These are phyloP conservation scores for Hemicordylus capensis DNA, from an alignment of 2,113 vertebrate genomes.

Conservation along the genomic window DNA sequence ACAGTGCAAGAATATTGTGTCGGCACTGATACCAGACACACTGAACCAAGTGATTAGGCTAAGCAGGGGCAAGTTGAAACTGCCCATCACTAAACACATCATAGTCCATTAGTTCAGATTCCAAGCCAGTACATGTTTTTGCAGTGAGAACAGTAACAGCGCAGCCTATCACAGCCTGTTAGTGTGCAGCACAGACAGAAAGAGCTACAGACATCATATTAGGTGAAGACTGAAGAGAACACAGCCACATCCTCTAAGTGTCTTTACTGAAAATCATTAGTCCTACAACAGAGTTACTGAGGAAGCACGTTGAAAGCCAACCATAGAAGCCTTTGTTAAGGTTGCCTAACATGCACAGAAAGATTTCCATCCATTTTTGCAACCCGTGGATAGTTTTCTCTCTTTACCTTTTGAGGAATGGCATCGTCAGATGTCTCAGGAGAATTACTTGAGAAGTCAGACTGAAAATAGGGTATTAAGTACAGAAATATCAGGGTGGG, in stretches of 20 bases:
- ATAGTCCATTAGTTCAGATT: constrained; percentile 44
- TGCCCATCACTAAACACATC: constrained; percentile 74
- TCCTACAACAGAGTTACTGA: constrained; percentile 49
- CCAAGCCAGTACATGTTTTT: constrained; percentile 48
- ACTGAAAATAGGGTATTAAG: constrained; percentile 84
- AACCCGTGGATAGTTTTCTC: constrained; percentile 38
- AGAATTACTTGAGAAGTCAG: constrained; percentile 80
- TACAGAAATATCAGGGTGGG: constrained; percentile 75
- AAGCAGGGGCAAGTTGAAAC: background rate
- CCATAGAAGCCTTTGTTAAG: constrained; percentile 73
- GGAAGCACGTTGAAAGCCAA: constrained; percentile 67
- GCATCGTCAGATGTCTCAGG: constrained; percentile 82
- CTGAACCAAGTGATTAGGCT: background rate
- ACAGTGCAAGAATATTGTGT: background rate
- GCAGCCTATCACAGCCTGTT: constrained; percentile 69
- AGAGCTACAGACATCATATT: constrained; percentile 49
- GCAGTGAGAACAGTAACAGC: constrained; percentile 56
- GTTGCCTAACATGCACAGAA: constrained; percentile 76
- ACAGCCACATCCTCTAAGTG: constrained; percentile 10
- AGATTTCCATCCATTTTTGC: constrained; percentile 58
- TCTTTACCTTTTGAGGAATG: constrained; percentile 85
- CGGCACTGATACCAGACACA: background rate
- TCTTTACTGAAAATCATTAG: constrained; percentile 41
- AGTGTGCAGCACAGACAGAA: constrained; percentile 65
- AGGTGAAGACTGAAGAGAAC: constrained; percentile 51